Conservation (phyloP, 2,113 vertebrate genomes). For the Rhinolophus ferrumequinum region DNA sequence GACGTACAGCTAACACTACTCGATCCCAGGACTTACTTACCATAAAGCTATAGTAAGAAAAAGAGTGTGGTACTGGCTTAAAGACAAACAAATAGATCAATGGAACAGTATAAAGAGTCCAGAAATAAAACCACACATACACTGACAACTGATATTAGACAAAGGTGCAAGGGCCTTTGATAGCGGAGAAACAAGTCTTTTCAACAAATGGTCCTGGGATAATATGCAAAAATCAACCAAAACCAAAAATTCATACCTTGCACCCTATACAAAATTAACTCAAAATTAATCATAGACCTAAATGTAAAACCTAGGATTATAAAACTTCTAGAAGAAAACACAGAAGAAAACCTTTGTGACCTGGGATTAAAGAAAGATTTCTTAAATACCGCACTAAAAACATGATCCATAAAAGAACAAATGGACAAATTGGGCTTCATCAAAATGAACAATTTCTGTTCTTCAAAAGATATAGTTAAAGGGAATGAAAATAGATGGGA, state of each 20-base stretch:
- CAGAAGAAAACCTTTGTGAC: neutral
- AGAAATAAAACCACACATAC: neutral
- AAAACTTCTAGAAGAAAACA: neutral
- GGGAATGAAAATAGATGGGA: neutral
- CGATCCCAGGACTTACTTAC: neutral
- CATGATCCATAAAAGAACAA: neutral
- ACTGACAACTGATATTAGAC: neutral
- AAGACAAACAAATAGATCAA: neutral
- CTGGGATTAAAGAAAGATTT: neutral
- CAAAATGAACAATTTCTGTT: neutral
- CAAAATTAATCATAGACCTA: neutral
- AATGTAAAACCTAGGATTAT: neutral
- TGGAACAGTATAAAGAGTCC: neutral
- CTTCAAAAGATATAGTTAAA: conserved; percentile 4
- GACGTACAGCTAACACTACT: neutral
- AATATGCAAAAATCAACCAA: neutral
- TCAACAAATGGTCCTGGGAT: neutral
- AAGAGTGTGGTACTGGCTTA: neutral
- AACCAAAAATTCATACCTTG: neutral
- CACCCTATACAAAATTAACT: neutral
- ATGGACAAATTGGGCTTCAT: neutral
- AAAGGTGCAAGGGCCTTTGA: neutral
- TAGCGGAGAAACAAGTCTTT: neutral
- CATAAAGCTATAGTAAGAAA: neutral
- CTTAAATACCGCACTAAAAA: neutral